Percentiles rank a stretch among this genome's conserved stretches.
Evolutionary conservation across 2,113 vertebrate species (phyloP).

Genomic region (Eudorcas thomsonii): DNA sequence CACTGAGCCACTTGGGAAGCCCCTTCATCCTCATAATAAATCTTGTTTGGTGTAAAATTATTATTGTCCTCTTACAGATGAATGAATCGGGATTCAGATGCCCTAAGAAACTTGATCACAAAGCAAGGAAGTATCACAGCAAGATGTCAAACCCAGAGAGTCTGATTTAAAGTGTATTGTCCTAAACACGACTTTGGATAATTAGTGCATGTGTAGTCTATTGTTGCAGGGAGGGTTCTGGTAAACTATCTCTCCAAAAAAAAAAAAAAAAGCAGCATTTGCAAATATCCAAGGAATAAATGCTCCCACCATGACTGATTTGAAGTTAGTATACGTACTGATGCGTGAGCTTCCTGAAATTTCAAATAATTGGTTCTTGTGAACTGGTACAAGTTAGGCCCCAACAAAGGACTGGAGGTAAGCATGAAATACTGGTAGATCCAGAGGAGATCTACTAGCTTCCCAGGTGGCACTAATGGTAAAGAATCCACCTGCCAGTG

Average conservation of each 20-base stretch:
- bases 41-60: background rate
- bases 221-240: rapidly evolving
- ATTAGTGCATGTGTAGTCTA: background rate
- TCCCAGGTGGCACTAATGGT: background rate
- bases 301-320: background rate
- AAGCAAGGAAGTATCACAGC: background rate
- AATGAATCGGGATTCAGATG: background rate
- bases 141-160: background rate
- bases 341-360: background rate
- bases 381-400: background rate
- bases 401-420: background rate
- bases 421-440: background rate
- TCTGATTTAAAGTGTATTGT: background rate
- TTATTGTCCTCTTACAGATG: background rate
- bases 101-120: background rate
- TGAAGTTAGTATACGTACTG: background rate
- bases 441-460: background rate
- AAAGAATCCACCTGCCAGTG: background rate
- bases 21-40: background rate
- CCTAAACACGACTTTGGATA: background rate
- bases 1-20: background rate
- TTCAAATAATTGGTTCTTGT: background rate
- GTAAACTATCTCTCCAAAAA: background rate
- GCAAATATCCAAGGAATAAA: background rate
- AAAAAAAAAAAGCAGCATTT: background rate